These are phyloP conservation scores for Takifugu bimaculatus DNA, from an alignment of 2,113 vertebrate genomes.

Conservation along the genomic window DNA sequence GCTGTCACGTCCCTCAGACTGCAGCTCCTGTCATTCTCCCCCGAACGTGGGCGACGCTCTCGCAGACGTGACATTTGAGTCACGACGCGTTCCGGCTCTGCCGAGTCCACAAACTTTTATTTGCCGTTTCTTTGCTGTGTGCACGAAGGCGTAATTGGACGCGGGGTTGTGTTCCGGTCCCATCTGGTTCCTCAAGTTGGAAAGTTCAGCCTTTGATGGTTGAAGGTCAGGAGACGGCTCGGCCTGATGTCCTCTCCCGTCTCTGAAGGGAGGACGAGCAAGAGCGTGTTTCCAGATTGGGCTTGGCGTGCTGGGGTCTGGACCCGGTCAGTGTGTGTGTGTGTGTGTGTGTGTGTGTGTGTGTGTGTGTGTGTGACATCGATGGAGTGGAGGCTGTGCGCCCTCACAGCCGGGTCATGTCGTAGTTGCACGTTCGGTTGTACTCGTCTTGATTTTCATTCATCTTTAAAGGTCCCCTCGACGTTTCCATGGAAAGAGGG, in stretches of 20 bases:
- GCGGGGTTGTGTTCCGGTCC: not conserved
- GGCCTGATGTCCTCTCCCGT: too few relatives aligned
- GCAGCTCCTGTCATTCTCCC: too few relatives aligned
- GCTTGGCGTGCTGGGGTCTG: constrained; percentile 32
- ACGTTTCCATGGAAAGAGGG: constrained; percentile 29
- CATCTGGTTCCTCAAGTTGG: not conserved
- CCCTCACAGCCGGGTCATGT: constrained; percentile 32
- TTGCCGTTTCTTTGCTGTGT: too few relatives aligned
- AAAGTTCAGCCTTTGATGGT: not conserved
- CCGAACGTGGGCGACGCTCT: too few relatives aligned
- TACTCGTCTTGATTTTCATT: constrained; percentile 40
- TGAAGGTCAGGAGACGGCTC: not conserved
- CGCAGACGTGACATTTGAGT: too few relatives aligned
- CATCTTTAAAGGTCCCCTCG: constrained; percentile 46
- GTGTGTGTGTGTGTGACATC: constrained; percentile 21
- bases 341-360: constrained; percentile 6
- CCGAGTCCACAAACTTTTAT: too few relatives aligned
- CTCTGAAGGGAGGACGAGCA: too few relatives aligned
- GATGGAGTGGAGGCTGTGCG: constrained; percentile 7
- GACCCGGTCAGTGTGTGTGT: constrained; percentile 13
- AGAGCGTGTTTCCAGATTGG: too few relatives aligned
- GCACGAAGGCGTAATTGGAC: too few relatives aligned
- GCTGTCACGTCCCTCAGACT: too few relatives aligned
- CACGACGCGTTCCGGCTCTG: too few relatives aligned
- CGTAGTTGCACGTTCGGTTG: constrained; percentile 9